phyloP scores from a whole-genome alignment of 2,113 vertebrate genomes.

The Casuarius casuarius region DNA sequence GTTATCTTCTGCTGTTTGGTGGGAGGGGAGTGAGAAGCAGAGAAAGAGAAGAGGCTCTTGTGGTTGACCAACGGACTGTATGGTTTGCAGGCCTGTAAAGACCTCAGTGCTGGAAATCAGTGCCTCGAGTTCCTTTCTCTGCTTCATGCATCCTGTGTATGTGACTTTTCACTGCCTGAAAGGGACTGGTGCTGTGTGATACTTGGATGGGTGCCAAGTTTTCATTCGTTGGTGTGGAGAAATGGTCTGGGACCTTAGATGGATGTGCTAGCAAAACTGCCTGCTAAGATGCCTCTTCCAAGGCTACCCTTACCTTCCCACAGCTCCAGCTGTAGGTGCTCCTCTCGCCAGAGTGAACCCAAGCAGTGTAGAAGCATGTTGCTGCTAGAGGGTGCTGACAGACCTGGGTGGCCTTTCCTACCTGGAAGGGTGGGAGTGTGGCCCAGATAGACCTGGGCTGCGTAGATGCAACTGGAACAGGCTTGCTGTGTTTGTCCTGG shows the following conservation, averaged over 20 bases:
- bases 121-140: neutral
- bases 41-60: neutral
- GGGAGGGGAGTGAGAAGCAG: neutral
- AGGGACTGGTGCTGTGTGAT: fast-evolving
- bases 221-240: neutral
- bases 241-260: neutral
- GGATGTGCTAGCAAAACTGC: neutral
- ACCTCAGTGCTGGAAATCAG: neutral
- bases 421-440: neutral
- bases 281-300: neutral
- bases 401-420: neutral
- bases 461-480: neutral
- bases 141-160: fast-evolving
- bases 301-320: neutral
- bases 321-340: neutral
- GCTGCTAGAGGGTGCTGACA: neutral
- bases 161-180: neutral
- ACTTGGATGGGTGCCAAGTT: neutral
- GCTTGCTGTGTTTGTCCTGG: neutral
- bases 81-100: neutral
- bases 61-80: neutral
- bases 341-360: neutral
- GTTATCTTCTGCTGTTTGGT: neutral
- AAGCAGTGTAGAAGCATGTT: neutral
- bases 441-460: neutral